phyloP scores from a whole-genome alignment of 2,797 vertebrate species.

The Phataginus tetradactyla region DNA sequence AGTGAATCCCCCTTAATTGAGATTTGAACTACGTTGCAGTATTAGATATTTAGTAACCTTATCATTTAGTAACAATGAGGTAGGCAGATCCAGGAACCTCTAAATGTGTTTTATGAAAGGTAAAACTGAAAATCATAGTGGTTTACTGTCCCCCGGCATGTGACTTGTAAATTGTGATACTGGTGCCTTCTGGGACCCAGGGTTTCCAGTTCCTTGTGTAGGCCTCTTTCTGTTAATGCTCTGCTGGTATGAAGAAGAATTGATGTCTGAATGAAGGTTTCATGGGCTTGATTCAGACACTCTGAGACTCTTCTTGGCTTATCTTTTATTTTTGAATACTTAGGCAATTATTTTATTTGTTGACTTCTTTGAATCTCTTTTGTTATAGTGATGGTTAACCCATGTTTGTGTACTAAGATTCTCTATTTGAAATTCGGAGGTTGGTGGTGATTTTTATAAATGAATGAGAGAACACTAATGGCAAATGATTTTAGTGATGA shows the following conservation, averaged over 20 bases:
- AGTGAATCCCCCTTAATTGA: neutral
- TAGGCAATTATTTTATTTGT: neutral
- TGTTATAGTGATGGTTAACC: neutral
- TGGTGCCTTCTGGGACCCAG: neutral
- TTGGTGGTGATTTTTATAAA: conserved; percentile 40
- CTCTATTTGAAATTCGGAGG: conserved; percentile 43
- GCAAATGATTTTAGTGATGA: neutral
- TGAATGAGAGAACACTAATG: neutral
- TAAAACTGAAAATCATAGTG: neutral
- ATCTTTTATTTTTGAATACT: neutral
- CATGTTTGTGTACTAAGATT: neutral
- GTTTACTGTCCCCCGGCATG: neutral
- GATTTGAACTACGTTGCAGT: neutral
- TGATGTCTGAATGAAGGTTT: neutral
- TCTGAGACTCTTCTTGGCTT: neutral
- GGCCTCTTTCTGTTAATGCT: neutral
- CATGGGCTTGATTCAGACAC: neutral
- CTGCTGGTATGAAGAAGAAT: neutral
- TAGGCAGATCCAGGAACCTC: neutral
- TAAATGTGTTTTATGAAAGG: neutral
- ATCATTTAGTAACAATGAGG: neutral
- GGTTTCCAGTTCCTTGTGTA: neutral
- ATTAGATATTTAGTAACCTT: neutral
- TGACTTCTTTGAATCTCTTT: conserved; percentile 4
- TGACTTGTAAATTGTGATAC: neutral